Evolutionary conservation across 2,797 vertebrate genomes (phyloP).

Genomic region (Hydrophis major): DNA sequence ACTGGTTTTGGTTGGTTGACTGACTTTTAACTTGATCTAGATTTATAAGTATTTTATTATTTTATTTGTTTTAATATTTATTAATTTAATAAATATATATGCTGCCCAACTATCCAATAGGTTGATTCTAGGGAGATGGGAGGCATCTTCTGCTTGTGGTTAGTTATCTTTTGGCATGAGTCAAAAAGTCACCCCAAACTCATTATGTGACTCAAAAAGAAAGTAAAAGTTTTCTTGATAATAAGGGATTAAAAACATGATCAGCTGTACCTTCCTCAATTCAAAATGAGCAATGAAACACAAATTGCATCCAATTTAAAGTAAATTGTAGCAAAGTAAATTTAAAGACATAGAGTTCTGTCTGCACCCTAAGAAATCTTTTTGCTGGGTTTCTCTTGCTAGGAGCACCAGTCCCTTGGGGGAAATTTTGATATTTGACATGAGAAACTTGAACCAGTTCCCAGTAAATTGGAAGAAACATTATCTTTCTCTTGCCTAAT

Average conservation of each 20-base stretch:
- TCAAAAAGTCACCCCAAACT: neutral
- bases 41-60: neutral
- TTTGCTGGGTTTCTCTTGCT: neutral
- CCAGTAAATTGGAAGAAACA: neutral
- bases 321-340: neutral
- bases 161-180: neutral
- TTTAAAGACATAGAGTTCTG: neutral
- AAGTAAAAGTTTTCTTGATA: neutral
- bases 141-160: neutral
- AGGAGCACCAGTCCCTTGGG: neutral
- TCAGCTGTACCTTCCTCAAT: neutral
- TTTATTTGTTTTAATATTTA: neutral
- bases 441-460: slow-evolving; percentile 19
- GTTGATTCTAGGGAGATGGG: neutral
- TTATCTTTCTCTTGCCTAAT: slow-evolving; percentile 23
- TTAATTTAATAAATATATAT: neutral
- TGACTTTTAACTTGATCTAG: neutral
- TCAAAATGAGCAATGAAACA: neutral
- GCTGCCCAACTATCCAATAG: neutral
- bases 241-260: neutral
- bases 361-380: neutral
- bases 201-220: neutral
- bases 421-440: slow-evolving; percentile 13
- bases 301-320: neutral
- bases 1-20: neutral